Evolutionary conservation across 23 tunicate genomes (phyloP).

Genomic region (Ciona savignyi): DNA sequence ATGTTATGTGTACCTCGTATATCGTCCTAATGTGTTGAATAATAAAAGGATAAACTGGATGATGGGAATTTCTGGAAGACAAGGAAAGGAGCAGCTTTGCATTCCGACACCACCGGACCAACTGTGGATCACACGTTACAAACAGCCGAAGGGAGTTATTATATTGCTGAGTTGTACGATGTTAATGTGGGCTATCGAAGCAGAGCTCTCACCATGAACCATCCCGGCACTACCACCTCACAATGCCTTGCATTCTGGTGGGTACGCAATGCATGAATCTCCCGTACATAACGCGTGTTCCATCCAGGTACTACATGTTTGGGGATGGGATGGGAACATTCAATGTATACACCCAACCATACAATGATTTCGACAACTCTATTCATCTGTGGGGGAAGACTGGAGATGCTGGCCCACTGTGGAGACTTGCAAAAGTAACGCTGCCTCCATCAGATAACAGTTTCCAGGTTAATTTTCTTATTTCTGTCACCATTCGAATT

Average conservation of each 20-base stretch:
- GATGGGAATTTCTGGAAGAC: slow-evolving; percentile 49
- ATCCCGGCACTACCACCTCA: slow-evolving; percentile 39
- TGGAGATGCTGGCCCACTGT: slow-evolving; percentile 65
- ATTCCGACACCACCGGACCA: slow-evolving; percentile 79
- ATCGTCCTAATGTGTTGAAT: not conserved
- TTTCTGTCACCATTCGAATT: too few relatives aligned
- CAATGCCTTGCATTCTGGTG: slow-evolving; percentile 83
- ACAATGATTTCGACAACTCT: slow-evolving; percentile 19
- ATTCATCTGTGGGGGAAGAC: slow-evolving; percentile 33
- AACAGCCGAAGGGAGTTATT: slow-evolving; percentile 68
- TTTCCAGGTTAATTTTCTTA: slow-evolving; percentile 81
- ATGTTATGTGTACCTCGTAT: not conserved
- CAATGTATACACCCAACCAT: slow-evolving; percentile 60
- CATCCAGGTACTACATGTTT: slow-evolving; percentile 85
- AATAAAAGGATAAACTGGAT: slow-evolving; percentile 18
- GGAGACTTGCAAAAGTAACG: slow-evolving; percentile 69
- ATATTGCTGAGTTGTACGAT: slow-evolving; percentile 41
- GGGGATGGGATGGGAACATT: slow-evolving; percentile 88
- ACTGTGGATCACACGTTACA: slow-evolving; percentile 72
- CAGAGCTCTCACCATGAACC: slow-evolving; percentile 18
- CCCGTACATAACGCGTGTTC: not conserved
- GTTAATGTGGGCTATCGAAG: slow-evolving; percentile 18
- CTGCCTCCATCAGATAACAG: slow-evolving; percentile 27
- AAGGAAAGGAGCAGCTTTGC: slow-evolving; percentile 32
- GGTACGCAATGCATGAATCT: too few relatives aligned